phyloP scores from a whole-genome alignment of 2,888 invertebrate genomes.

The Thalpophila matura region DNA sequence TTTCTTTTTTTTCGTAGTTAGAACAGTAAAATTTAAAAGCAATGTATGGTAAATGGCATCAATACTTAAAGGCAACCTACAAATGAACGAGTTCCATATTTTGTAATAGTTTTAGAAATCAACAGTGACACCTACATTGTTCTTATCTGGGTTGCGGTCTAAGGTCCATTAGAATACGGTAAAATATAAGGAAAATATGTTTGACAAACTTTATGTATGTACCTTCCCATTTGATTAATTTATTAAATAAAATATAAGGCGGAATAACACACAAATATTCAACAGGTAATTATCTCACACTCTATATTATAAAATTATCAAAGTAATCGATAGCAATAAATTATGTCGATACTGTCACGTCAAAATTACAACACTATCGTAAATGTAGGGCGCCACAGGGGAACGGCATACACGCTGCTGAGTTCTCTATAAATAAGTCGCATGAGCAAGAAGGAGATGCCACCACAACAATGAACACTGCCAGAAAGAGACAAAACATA shows the following conservation, averaged over 20 bases:
- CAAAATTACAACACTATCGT: constrained; percentile 72
- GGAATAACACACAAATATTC: background rate
- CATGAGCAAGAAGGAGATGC: constrained; percentile 73
- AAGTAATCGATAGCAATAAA: constrained; percentile 43
- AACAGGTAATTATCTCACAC: background rate
- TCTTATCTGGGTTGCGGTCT: background rate
- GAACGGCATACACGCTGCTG: constrained; percentile 75
- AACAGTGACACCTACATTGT: background rate
- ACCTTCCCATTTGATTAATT: background rate
- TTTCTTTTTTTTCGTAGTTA: background rate
- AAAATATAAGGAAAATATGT: constrained; percentile 2
- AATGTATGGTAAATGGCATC: background rate
- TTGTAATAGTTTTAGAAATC: too few species aligned
- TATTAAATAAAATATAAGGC: background rate
- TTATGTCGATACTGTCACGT: constrained; percentile 58
- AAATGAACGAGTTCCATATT: too few species aligned
- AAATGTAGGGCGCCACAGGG: constrained; percentile 84
- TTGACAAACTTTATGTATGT: background rate
- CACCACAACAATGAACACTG: constrained; percentile 60
- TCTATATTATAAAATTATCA: constrained; percentile 14
- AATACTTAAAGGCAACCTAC: too few species aligned
- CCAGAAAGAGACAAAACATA: constrained; percentile 72
- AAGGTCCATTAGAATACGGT: background rate
- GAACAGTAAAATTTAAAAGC: background rate
- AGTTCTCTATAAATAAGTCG: constrained; percentile 83